Conservation (phyloP, 1,140 invertebrate genomes). For the Ditylenchus dipsaci region DNA sequence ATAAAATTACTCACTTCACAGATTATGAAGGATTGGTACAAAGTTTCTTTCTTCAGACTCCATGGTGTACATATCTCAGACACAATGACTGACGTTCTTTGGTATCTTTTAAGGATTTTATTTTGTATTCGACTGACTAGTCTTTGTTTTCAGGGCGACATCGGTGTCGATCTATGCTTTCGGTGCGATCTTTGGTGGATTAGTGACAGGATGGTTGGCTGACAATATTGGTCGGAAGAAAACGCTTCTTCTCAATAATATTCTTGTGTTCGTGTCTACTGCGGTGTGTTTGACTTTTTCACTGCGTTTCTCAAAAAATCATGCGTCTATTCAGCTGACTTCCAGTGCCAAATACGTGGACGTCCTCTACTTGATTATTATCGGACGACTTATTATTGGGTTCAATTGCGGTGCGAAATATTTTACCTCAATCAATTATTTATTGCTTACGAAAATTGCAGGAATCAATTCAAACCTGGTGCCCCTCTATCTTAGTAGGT, state of each 20-base stretch:
- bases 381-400: slow-evolving; percentile 83
- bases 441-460: too few relatives aligned
- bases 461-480: slow-evolving; percentile 72
- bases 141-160: slow-evolving; percentile 61
- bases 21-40: too few relatives aligned
- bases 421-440: too few relatives aligned
- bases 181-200: slow-evolving; percentile 83
- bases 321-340: slow-evolving; percentile 78
- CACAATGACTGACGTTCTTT: too few relatives aligned
- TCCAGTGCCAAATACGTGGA: slow-evolving; percentile 78
- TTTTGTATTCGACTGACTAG: too few relatives aligned
- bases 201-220: slow-evolving; percentile 72
- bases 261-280: too few relatives aligned
- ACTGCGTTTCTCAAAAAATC: slow-evolving; percentile 59
- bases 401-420: slow-evolving; percentile 69
- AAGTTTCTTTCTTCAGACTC: too few relatives aligned
- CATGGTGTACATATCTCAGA: too few relatives aligned
- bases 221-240: slow-evolving; percentile 81
- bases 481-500: slow-evolving; percentile 72
- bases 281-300: too few relatives aligned
- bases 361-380: slow-evolving; percentile 90
- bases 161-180: slow-evolving; percentile 80
- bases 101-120: too few relatives aligned
- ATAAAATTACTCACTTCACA: too few relatives aligned
- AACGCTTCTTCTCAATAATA: slow-evolving; percentile 85